Base-by-base conservation (phyloP, 2,888 invertebrate genomes). In the Rhagium mordax region DNA sequence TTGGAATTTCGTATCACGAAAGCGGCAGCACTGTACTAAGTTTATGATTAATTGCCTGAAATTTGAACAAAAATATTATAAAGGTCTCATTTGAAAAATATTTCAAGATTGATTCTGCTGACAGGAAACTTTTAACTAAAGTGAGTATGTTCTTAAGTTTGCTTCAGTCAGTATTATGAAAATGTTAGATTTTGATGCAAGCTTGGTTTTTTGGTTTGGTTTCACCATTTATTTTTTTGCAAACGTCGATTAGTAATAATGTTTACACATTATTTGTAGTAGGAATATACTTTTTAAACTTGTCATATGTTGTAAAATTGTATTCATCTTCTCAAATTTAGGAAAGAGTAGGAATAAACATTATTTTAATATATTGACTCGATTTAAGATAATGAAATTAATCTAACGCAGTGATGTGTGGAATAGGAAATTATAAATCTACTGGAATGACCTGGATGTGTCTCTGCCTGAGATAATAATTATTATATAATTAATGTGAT, bases 11-110 rank as follows among this genome's bases (percentile, higher is more conserved):
- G 21, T 29, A 53, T 71, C 66, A 51, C 70, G 69, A 55, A 69
- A 41, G 18, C 33, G 15, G 15, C 24, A 33, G 53, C 33, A 71
- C 48, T 65, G 18, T 62, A 33, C 55, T 47, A 75, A 71, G 53
- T 53, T 74, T 72, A 21, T 76, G 76, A 76, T 76, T 76, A 76
- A 76, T 76, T 76, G 70, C 71, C 21, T 48, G 18, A 49, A 51
- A 15, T 60, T 60, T 57, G 57, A 59, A 59, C 27, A 59, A 27
- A 57, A 68, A 27, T 53, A 51, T 49, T 51, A 18, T 47, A 21
- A 21, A 59, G n/a, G 13, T 61, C 21, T 21, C n/a, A 21, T 20
- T 61, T 61, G 20, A 47, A 33, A 47, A 41, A 62, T 48, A 62
- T 16, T 24, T 64, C n/a, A 41, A 41, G 41, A 41, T 13, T 41